Conservation (phyloP, 2,888 invertebrate genomes). For the Clunio marinus region DNA sequence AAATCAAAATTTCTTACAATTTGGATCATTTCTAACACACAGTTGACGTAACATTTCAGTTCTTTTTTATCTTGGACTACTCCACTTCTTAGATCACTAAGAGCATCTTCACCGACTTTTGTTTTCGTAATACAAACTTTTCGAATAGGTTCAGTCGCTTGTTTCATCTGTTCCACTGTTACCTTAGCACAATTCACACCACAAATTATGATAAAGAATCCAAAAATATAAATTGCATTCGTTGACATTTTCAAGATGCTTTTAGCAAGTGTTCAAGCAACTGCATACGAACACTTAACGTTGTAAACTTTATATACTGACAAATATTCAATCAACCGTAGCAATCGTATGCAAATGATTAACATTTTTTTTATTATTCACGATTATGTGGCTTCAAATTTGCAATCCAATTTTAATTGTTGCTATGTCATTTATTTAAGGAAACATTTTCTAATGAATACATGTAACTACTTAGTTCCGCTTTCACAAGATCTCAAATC, state of each 20-base stretch:
- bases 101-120: constrained; percentile 12
- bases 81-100: not conserved
- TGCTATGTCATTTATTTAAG: too few relatives aligned
- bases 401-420: too few relatives aligned
- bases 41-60: constrained; percentile 29
- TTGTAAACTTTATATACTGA: too few relatives aligned
- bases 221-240: not conserved
- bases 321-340: too few relatives aligned
- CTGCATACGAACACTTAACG: too few relatives aligned
- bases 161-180: constrained; percentile 28
- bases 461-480: too few relatives aligned
- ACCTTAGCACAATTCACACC: not conserved
- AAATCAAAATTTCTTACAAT: not conserved
- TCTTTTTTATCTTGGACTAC: not conserved
- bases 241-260: too few relatives aligned
- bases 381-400: too few relatives aligned
- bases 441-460: too few relatives aligned
- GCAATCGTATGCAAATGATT: too few relatives aligned
- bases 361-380: too few relatives aligned
- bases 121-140: constrained; percentile 22
- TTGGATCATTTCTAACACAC: constrained; percentile 35
- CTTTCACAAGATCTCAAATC: too few relatives aligned
- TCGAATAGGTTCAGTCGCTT: constrained; percentile 13
- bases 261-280: not conserved
- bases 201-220: not conserved